Evolutionary conservation across 1,140 invertebrate genomes (phyloP).

Genomic region (Chironomus tepperi): DNA sequence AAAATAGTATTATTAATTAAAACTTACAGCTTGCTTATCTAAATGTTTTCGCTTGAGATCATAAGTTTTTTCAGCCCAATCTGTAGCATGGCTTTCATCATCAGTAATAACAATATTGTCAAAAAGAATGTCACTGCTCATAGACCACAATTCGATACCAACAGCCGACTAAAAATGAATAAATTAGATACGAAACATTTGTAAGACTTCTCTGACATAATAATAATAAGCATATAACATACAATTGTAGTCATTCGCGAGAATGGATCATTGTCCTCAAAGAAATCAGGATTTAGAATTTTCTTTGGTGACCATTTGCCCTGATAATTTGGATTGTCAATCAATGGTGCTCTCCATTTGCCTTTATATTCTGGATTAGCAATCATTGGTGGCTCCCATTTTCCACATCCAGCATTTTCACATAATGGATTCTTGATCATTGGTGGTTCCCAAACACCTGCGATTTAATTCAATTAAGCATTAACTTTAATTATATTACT

Average conservation of each 20-base stretch:
- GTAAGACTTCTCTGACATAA: slow-evolving; percentile 1
- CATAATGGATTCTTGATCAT: slow-evolving; percentile 88
- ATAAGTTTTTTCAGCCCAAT: slow-evolving; percentile 79
- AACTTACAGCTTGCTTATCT: slow-evolving; percentile 67
- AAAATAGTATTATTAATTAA: slow-evolving; percentile 2
- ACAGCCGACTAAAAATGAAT: slow-evolving; percentile 61
- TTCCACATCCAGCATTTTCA: slow-evolving; percentile 77
- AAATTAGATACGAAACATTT: no score
- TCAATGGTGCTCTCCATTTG: slow-evolving; percentile 81
- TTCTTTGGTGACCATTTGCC: slow-evolving; percentile 86
- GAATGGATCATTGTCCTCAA: slow-evolving; percentile 86
- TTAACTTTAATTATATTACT: neutral
- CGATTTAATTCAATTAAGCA: slow-evolving; percentile 66
- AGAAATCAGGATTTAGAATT: slow-evolving; percentile 87
- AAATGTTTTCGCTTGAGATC: slow-evolving; percentile 73
- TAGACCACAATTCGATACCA: slow-evolving; percentile 96
- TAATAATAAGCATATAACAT: slow-evolving; percentile 41
- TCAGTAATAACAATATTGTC: slow-evolving; percentile 94
- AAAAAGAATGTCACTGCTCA: slow-evolving; percentile 88
- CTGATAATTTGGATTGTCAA: slow-evolving; percentile 90
- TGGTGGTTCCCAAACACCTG: slow-evolving; percentile 93
- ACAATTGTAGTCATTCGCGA: slow-evolving; percentile 81
- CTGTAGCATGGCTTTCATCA: slow-evolving; percentile 62
- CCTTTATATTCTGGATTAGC: slow-evolving; percentile 90
- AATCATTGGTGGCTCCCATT: slow-evolving; percentile 77